Conservation (phyloP, 2,113 vertebrate genomes). For the Entomyzon cyanotis region DNA sequence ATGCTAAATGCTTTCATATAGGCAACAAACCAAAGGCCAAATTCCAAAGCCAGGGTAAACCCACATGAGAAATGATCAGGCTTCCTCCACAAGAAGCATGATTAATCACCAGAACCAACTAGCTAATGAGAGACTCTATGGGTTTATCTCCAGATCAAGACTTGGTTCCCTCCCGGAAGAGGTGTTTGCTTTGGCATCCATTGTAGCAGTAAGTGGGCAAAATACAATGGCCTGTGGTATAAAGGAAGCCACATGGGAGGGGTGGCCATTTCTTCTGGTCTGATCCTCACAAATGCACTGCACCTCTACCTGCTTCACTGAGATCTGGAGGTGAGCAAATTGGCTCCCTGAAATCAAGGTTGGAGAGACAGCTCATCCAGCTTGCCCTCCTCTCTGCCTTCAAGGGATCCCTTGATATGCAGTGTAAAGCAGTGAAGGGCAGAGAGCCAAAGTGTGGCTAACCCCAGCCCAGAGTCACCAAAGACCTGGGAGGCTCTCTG, state of each 20-base stretch:
- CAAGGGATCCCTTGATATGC: neutral
- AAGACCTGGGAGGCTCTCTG: neutral
- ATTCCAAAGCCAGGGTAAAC: conserved; percentile 48
- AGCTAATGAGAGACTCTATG: neutral
- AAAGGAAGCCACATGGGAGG: neutral
- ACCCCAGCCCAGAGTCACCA: neutral
- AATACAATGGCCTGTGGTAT: neutral
- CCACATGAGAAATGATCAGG: conserved; percentile 35
- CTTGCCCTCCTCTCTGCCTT: neutral
- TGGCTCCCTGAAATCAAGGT: neutral
- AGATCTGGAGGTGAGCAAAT: neutral
- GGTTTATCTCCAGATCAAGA: conserved; percentile 36
- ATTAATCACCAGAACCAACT: conserved; percentile 16
- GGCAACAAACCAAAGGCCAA: conserved; percentile 29
- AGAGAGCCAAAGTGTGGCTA: neutral
- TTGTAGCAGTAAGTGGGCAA: neutral
- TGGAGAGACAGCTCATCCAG: neutral
- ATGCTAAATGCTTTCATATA: conserved; percentile 24
- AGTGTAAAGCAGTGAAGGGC: neutral
- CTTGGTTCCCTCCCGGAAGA: conserved; percentile 5
- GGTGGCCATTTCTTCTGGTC: neutral
- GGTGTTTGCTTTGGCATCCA: neutral
- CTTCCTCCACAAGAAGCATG: conserved; percentile 8
- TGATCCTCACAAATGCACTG: neutral
- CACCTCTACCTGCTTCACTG: neutral